Evolutionary conservation across 2,888 invertebrate genomes (phyloP).

Genomic region (Drosophila antonietae): DNA sequence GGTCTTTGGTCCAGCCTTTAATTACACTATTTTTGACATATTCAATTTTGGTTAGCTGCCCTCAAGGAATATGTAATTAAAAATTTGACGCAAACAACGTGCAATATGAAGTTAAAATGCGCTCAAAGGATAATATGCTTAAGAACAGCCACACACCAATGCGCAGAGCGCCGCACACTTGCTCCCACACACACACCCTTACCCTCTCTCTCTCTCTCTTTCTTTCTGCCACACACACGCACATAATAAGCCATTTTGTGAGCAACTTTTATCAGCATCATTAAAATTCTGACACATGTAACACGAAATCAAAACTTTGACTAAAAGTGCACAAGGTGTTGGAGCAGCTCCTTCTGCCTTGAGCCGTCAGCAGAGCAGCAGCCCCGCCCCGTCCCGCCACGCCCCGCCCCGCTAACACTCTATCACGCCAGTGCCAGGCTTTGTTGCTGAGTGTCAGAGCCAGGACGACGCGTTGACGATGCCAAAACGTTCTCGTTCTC

Average conservation of each 20-base stretch:
- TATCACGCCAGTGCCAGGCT: background rate
- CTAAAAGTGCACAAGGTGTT: constrained; percentile 79
- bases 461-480: constrained; percentile 31
- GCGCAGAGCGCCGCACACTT: constrained; percentile 26
- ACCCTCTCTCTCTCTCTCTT: too few relatives aligned
- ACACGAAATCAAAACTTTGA: constrained; percentile 81
- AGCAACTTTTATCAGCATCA: constrained; percentile 79
- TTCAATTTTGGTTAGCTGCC: constrained; percentile 18
- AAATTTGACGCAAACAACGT: constrained; percentile 49
- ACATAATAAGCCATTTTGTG: constrained; percentile 76
- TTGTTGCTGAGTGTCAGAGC: constrained; percentile 33
- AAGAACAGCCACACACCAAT: constrained; percentile 26
- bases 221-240: constrained; percentile 43
- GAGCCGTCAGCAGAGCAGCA: background rate
- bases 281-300: constrained; percentile 81
- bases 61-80: constrained; percentile 58
- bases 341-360: constrained; percentile 26
- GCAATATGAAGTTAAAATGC: constrained; percentile 48
- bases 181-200: constrained; percentile 13
- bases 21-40: constrained; percentile 23
- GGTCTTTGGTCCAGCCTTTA: background rate
- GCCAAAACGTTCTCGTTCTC: constrained; percentile 19
- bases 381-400: too few relatives aligned
- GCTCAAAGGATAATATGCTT: constrained; percentile 72
- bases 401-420: background rate